Evolutionary conservation across 2,888 invertebrate species (phyloP).

Genomic region (Spodoptera exigua): DNA sequence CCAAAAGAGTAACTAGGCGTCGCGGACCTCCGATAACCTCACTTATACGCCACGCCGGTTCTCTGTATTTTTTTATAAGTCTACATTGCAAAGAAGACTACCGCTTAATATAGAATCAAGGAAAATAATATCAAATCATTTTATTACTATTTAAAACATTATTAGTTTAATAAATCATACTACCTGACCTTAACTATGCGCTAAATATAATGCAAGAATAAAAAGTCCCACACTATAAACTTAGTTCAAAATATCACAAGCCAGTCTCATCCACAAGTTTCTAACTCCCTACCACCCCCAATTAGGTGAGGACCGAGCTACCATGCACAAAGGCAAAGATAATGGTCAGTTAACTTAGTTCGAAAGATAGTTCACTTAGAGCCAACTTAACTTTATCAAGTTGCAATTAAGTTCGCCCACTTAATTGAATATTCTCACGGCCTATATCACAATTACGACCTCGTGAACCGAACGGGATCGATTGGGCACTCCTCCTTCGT

Average conservation of each 20-base stretch:
- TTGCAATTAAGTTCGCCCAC: slow-evolving; percentile 86
- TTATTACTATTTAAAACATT: no score
- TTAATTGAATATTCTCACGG: slow-evolving; percentile 88
- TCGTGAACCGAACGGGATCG: slow-evolving; percentile 82
- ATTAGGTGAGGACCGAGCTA: slow-evolving; percentile 82
- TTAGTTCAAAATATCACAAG: slow-evolving; percentile 1
- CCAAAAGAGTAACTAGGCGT: no score
- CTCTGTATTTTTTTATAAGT: no score
- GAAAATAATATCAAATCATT: no score
- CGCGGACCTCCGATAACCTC: no score
- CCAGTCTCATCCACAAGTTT: slow-evolving; percentile 62
- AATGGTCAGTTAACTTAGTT: slow-evolving; percentile 89
- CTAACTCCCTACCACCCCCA: slow-evolving; percentile 69
- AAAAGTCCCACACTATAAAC: no score
- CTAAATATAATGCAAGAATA: no score
- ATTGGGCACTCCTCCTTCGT: slow-evolving; percentile 62
- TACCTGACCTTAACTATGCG: no score
- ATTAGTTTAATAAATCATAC: no score
- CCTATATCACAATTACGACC: slow-evolving; percentile 85
- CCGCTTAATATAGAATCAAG: no score
- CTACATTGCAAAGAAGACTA: no score
- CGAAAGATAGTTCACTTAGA: slow-evolving; percentile 88
- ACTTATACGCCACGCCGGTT: no score
- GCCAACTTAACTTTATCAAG: slow-evolving; percentile 86
- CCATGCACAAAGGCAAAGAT: slow-evolving; percentile 88